Evolutionary conservation across 2,888 invertebrate species (phyloP), one percentile per base, ranked within the genome.

Genomic region (Stratiomys singularior): DNA sequence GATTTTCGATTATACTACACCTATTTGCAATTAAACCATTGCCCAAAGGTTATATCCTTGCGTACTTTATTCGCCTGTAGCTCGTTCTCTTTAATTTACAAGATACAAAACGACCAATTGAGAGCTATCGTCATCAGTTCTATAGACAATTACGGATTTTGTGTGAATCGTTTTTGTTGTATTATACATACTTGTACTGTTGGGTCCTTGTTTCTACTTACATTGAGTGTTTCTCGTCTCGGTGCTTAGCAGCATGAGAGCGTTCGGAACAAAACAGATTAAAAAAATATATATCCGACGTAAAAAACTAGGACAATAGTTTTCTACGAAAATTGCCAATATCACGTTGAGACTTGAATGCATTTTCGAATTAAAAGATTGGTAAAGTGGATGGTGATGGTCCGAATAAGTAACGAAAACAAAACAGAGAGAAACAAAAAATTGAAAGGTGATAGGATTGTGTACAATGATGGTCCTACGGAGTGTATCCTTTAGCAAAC

Each of bases 61-160:
- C 52, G 52, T 2, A 4, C 15, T 13, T 52, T 4, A 13, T 52
- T 52, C 52, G 3, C n/a, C 52, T 52, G 52, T 52, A 3, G 52
- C 52, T 63, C 11, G 28, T 28, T 37, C 21, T 25, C 28, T 66
- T 66, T 66, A 52, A n/a, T 13, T 18, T 52, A 52, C 66, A 66
- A 66, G 66, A 66, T 37, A 66, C 66, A 28, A 66, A 66, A 66
- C 66, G 66, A 66, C 66, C 66, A 66, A 37, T 66, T 66, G 66
- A 66, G 66, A 66, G 66, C 66, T 66, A 66, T 66, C 66, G 66
- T 66, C 66, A 66, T 66, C 66, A 66, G 66, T 66, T 66, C 66
- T 27, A 66, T 15, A 18, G 66, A 44, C 66, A 66, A 66, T 66
- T 66, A 66, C 66, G 4, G 63, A 28, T 63, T 25, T 63, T 63